phyloP scores from a whole-genome alignment of 2,888 invertebrate genomes.

The Agrochola lychnidis region DNA sequence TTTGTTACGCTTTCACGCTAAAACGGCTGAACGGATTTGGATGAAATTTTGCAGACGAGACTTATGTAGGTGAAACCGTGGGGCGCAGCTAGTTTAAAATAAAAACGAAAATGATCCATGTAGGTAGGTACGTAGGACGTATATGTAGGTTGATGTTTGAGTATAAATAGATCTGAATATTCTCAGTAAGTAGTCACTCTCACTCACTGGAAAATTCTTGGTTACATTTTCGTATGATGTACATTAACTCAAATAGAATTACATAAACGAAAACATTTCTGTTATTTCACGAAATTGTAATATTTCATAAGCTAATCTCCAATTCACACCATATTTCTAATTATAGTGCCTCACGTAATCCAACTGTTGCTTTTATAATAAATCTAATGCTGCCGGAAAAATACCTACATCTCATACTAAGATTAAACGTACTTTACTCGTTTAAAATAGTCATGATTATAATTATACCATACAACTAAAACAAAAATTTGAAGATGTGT shows the following conservation, averaged over 20 bases:
- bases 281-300: constrained; percentile 16
- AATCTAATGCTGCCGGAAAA: constrained; percentile 38
- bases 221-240: not conserved
- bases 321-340: constrained; percentile 42
- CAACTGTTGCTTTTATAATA: constrained; percentile 60
- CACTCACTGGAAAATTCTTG: not conserved
- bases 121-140: not conserved
- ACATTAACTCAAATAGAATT: constrained; percentile 23
- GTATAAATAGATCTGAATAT: constrained; percentile 16
- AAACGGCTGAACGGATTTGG: too few species aligned
- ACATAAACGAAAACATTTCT: constrained; percentile 11
- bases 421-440: constrained; percentile 14
- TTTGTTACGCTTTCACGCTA: too few species aligned
- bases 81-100: too few species aligned
- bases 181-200: not conserved
- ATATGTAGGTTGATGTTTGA: constrained; percentile 12
- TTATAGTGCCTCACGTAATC: constrained; percentile 51
- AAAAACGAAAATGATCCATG: not conserved
- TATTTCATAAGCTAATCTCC: constrained; percentile 37
- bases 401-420: not conserved
- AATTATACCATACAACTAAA: not conserved
- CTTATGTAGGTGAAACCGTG: too few species aligned
- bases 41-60: too few species aligned
- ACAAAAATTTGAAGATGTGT: not conserved
- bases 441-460: not conserved